phyloP scores from a whole-genome alignment of 1,140 invertebrate genomes.

The Solen grandis region DNA sequence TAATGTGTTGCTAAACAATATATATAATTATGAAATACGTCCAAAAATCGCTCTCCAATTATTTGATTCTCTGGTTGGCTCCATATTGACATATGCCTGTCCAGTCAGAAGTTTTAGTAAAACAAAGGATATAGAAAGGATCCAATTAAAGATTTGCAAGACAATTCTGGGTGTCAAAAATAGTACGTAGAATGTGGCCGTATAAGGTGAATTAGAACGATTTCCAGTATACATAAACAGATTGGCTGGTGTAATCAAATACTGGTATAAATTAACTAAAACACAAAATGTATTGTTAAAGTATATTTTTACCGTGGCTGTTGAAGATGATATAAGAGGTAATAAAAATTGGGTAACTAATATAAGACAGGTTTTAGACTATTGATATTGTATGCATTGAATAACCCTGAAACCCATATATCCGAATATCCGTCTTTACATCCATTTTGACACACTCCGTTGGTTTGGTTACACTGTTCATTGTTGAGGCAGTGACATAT shows the following conservation, averaged over 20 bases:
- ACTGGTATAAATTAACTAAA: conserved; percentile 7
- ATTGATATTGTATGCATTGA: conserved; percentile 5
- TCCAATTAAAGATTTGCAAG: not conserved
- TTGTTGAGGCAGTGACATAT: not conserved
- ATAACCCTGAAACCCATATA: not conserved
- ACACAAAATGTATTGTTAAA: not conserved
- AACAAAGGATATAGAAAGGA: too few relatives aligned
- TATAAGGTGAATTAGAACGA: not conserved
- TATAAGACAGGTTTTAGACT: conserved; percentile 1
- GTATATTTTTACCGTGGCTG: not conserved
- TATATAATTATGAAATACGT: conserved; percentile 1
- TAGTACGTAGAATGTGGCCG: not conserved
- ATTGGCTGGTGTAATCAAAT: not conserved
- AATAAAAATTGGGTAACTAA: not conserved
- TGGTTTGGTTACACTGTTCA: not conserved
- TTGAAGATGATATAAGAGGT: not conserved
- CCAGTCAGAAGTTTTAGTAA: not conserved
- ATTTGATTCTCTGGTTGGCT: too few relatives aligned
- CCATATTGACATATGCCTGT: too few relatives aligned
- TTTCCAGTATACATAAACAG: not conserved
- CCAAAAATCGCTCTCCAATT: conserved; percentile 14
- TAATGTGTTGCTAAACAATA: too few relatives aligned
- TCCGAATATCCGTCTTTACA: not conserved
- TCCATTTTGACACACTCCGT: not conserved
- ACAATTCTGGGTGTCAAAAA: not conserved